These are phyloP conservation scores for Donacobius atricapilla DNA, from an alignment of 2,113 vertebrate species.

Conservation along the genomic window DNA sequence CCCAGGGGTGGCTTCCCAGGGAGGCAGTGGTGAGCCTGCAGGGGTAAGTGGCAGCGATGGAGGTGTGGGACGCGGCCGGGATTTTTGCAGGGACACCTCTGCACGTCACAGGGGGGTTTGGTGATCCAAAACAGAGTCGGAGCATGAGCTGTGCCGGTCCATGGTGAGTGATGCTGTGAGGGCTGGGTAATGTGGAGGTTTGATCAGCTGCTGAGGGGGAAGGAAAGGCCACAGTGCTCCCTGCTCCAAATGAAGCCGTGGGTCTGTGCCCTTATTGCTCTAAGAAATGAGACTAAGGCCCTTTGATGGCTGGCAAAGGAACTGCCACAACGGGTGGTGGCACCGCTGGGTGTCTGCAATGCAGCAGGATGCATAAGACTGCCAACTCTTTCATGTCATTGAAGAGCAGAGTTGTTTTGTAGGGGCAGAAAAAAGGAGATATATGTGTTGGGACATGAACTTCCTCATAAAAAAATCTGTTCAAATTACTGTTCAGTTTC, in stretches of 20 bases:
- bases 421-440: not conserved
- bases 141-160: rapidly evolving
- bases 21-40: not conserved
- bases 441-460: rapidly evolving
- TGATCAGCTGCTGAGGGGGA: not conserved
- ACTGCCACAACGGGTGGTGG: not conserved
- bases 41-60: not conserved
- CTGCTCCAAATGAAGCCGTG: rapidly evolving
- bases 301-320: not conserved
- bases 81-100: not conserved
- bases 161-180: rapidly evolving
- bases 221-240: rapidly evolving
- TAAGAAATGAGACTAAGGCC: not conserved
- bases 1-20: not conserved
- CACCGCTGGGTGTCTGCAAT: rapidly evolving
- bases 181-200: not conserved
- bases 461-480: not conserved
- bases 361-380: not conserved
- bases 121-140: rapidly evolving
- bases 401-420: not conserved
- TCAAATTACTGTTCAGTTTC: not conserved
- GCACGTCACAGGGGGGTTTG: rapidly evolving
- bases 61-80: rapidly evolving
- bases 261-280: not conserved
- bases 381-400: rapidly evolving